Conservation (phyloP, 2,888 invertebrate genomes). For the Lasioglossum marginatum region DNA sequence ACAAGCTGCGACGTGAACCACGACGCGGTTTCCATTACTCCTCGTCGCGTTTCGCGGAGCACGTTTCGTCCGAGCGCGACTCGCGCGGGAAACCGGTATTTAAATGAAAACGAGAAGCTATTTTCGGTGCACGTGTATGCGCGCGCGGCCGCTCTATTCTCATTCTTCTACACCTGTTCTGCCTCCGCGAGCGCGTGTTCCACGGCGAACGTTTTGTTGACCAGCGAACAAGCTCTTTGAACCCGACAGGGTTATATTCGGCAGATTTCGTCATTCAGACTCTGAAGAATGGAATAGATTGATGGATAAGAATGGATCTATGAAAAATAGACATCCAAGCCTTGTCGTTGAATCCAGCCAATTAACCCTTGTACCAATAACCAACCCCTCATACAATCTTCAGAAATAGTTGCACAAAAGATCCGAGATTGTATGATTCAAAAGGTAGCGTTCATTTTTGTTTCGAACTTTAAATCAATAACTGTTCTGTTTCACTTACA, state of each 20-base stretch:
- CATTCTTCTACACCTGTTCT: slow-evolving; percentile 4
- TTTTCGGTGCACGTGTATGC: slow-evolving; percentile 34
- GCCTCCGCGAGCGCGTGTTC: neutral
- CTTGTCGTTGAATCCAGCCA: too few species aligned
- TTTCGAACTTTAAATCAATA: too few species aligned
- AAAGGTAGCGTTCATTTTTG: too few species aligned
- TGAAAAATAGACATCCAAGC: too few species aligned
- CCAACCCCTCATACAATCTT: too few species aligned
- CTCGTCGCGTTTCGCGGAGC: neutral
- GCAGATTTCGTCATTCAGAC: neutral
- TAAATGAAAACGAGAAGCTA: slow-evolving; percentile 35
- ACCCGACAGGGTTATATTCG: slow-evolving; percentile 6
- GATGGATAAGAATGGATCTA: neutral
- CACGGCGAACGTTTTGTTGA: neutral
- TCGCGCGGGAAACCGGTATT: slow-evolving; percentile 28
- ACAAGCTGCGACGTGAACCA: neutral
- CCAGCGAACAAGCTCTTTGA: neutral
- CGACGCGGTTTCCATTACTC: slow-evolving; percentile 30
- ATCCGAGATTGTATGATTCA: too few species aligned
- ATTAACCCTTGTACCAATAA: too few species aligned
- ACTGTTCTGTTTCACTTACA: too few species aligned
- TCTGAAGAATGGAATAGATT: neutral
- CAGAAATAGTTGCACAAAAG: too few species aligned
- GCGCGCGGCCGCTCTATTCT: slow-evolving; percentile 4
- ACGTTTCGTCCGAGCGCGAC: neutral